Evolutionary conservation across 2,797 vertebrate genomes (phyloP).

Genomic region (Hirundo rustica): DNA sequence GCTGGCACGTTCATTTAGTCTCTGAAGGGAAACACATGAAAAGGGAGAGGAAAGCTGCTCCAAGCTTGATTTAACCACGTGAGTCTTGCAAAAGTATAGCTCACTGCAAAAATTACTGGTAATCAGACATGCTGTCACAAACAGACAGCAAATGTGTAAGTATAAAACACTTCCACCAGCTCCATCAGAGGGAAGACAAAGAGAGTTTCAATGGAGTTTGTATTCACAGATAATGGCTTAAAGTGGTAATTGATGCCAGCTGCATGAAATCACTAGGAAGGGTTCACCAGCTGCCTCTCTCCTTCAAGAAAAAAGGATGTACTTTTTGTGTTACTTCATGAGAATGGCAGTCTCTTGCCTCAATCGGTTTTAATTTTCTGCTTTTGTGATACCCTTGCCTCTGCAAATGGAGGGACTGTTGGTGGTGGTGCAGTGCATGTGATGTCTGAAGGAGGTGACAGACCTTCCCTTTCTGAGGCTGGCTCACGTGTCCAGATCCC

Average conservation of each 20-base stretch:
- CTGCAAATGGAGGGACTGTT: background rate
- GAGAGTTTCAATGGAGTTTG: constrained; percentile 48
- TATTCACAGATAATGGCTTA: constrained; percentile 51
- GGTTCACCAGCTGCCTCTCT: constrained; percentile 64
- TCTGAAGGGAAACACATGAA: background rate
- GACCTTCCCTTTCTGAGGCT: background rate
- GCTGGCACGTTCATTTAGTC: background rate
- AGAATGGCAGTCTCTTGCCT: background rate
- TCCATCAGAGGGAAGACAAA: constrained; percentile 54
- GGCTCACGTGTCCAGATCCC: background rate
- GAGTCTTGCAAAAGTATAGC: constrained; percentile 13
- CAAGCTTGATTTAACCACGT: background rate
- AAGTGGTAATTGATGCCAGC: constrained; percentile 72
- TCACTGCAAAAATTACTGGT: constrained; percentile 39
- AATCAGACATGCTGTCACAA: constrained; percentile 49
- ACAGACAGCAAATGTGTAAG: background rate
- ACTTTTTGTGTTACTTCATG: constrained; percentile 12
- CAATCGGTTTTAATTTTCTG: background rate
- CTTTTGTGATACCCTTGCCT: background rate
- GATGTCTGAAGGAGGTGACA: background rate
- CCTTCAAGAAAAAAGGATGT: constrained; percentile 29
- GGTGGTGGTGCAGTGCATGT: background rate
- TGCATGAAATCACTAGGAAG: constrained; percentile 58
- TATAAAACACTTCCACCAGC: constrained; percentile 22
- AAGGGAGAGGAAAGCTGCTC: background rate